A percentile compares a stretch with the other conserved stretches of the same genome.
Evolutionary conservation across 2,888 invertebrate species (phyloP).

Genomic region (Netelia fuscicornis): DNA sequence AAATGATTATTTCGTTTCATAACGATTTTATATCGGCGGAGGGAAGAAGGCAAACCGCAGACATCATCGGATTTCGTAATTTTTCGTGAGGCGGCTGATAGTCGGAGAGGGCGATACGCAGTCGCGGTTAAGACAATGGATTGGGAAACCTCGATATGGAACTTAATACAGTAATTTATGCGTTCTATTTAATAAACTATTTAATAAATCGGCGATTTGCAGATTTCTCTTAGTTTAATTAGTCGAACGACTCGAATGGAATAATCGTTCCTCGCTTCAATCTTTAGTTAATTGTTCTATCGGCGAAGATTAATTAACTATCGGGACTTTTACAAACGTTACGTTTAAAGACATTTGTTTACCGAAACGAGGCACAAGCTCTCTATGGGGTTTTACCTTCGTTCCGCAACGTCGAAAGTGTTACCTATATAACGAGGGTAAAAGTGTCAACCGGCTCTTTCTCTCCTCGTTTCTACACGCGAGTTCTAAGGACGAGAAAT

Average conservation of each 20-base stretch:
- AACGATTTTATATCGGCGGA: slow-evolving; percentile 63
- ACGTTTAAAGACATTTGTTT: background rate
- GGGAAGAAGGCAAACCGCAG: slow-evolving; percentile 50
- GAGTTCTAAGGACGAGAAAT: slow-evolving; percentile 46
- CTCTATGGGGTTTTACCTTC: background rate
- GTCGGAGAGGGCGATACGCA: slow-evolving; percentile 58
- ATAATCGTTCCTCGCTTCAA: too few relatives aligned
- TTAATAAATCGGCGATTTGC: too few relatives aligned
- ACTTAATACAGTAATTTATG: background rate
- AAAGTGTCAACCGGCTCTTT: slow-evolving; percentile 74
- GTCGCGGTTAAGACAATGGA: slow-evolving; percentile 75
- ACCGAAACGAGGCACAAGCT: slow-evolving; percentile 26
- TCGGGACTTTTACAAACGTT: background rate
- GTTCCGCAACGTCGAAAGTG: slow-evolving; percentile 37
- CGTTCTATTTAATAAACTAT: background rate
- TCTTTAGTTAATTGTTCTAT: too few relatives aligned
- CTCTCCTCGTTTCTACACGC: slow-evolving; percentile 18
- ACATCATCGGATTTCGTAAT: slow-evolving; percentile 69
- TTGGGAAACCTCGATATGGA: slow-evolving; percentile 74
- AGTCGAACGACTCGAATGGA: too few relatives aligned
- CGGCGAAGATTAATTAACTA: too few relatives aligned
- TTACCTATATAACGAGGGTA: slow-evolving; percentile 33
- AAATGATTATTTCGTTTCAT: slow-evolving; percentile 49
- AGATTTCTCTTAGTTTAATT: too few relatives aligned
- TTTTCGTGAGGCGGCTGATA: slow-evolving; percentile 28